Base-by-base conservation (phyloP, 2,888 invertebrate species). In the Lycaena phlaeas region DNA sequence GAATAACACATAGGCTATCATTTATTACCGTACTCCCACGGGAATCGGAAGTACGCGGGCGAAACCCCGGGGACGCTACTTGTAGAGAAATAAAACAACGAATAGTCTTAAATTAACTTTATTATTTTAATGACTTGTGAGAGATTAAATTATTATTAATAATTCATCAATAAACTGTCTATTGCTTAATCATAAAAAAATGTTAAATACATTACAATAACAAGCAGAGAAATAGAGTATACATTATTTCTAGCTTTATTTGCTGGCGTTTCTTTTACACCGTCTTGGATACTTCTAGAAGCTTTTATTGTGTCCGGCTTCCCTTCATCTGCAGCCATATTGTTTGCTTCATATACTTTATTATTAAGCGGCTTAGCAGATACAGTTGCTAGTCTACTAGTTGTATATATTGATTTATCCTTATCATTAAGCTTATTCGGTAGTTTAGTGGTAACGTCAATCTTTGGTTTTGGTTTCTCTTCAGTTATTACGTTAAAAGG, bases 111-210 rank as follows among this genome's bases (percentile, higher is more conserved):
- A 48, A 59, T 62, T 64, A 66, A 67, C 64, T 65, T 65, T 66
- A 69, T 54, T 68, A 45, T 40, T 46, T 71, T 78, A 81, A 73
- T 81, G 79, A 81, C 81, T n/a, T 79, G 76, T 74, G 68, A 73
- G 63, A 62, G 58, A 44, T 43, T 41, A 40, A 41, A 41, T 47
- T 46, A 52, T 51, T 36, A 43, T n/a, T n/a, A n/a, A 49, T 42
- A 45, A 45, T 36, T 45, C 45, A 38, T 22, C 40, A 39, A 41
- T 37, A 38, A 38, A 38, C 28, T 37, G 27, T 37, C 37, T 40
- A 31, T 31, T 12, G 17, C 30, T 31, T 31, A 40, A 36, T 36
- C n/a, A 27, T 43, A 11, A 54, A 50, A n/a, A 53, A 68, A 53
- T 50, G 56, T 68, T 53, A 64, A 49, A 48, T 50, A 52, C 50